Base-by-base conservation (phyloP, 2,113 vertebrate genomes). In the Paratilapia polleni region DNA sequence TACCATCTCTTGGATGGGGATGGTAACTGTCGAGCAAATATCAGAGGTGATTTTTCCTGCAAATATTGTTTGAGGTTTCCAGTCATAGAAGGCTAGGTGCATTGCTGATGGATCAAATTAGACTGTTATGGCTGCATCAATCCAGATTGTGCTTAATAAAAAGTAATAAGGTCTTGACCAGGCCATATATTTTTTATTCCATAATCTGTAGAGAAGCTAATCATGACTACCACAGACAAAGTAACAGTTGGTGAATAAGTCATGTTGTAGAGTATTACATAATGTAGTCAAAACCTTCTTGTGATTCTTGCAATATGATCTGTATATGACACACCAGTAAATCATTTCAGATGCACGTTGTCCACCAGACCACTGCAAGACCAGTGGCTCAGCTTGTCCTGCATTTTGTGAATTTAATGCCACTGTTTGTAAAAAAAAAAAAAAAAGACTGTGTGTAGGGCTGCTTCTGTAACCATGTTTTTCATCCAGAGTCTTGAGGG, bases 321-420 rank as follows among this genome's bases (percentile, higher is more conserved):
- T 77, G 11, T 43, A 43, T 43, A 43, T 43, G 9, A 41, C 10
- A 17, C 10, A 7, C 8, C 14, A 26, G 57, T 60, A 24, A 60
- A 74, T 64, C 19, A 14, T 59, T 82, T 77, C 79, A 94, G 93
- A 78, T 43, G 47, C 89, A 31, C 78, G 49, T 3, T 95, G 94
- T 86, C 93, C 91, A 76, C 91, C 52, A 60, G 90, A 91, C 81
- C 94, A 92, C 78, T 90, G 92, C 59, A 94, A 94, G 13, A 31
- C 87, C 12, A 93, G 92, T 31, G 90, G 92, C 36, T 85, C 90
- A 9, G 88, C 85, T 31, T 96, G 95, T 66, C 87, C 92, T 6
- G 70, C 85, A 6, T 85, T 93, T 36, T 95, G 94, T 68, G 63
- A 83, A 22, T 26, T 1, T 7, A 62, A 56, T 19, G 2, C 14